Conservation (phyloP, 1,140 invertebrate genomes). For the Tetragonula clypearis region DNA sequence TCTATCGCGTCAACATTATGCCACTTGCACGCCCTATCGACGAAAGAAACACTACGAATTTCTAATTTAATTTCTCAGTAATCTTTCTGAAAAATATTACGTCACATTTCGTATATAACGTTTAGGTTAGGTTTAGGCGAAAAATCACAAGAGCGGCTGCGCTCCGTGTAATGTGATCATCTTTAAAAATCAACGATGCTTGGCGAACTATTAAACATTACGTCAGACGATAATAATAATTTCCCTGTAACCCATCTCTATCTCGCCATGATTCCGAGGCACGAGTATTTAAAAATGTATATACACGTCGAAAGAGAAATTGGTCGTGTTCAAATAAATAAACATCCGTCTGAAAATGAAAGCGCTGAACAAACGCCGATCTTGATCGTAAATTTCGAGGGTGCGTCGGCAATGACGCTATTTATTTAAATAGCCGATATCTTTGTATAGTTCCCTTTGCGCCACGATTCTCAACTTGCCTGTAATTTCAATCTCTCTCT, state of each 20-base stretch:
- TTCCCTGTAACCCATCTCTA: neutral
- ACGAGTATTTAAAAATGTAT: neutral
- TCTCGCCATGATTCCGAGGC: neutral
- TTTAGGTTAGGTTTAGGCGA: neutral
- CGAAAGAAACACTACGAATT: neutral
- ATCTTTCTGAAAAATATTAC: neutral
- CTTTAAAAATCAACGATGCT: neutral
- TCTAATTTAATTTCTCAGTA: neutral
- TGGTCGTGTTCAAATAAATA: constrained; percentile 23
- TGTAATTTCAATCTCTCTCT: neutral
- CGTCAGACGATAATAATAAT: neutral
- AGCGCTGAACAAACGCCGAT: constrained; percentile 8
- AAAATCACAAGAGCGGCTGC: neutral
- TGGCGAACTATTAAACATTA: neutral
- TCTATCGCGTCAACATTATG: neutral
- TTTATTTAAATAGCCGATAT: constrained; percentile 42
- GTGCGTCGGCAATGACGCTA: neutral
- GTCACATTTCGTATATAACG: neutral
- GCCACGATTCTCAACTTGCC: neutral
- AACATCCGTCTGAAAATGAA: neutral
- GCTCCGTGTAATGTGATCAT: neutral
- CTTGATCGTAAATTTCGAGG: neutral
- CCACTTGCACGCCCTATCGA: neutral
- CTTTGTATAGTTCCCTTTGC: neutral
- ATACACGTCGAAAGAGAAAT: constrained; percentile 17